phyloP scores from a whole-genome alignment of 2,113 vertebrate species.

The Hippoglossus stenolepis region DNA sequence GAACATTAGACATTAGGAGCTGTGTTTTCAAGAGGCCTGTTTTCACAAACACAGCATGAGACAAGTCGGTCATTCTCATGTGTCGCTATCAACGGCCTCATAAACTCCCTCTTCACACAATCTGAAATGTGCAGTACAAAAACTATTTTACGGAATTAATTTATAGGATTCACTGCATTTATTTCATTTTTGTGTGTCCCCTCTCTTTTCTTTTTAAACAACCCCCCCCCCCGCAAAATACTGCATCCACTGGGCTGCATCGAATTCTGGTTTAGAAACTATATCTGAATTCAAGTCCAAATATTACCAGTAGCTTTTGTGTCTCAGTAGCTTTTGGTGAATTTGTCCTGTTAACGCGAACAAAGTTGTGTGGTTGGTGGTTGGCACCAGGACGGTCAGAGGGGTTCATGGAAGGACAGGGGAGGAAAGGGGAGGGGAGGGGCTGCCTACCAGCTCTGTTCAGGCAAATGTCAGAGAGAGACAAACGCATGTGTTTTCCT shows the following conservation, averaged over 20 bases:
- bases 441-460: slow-evolving; percentile 17
- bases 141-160: background rate
- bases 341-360: background rate
- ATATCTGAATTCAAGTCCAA: no score
- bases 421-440: slow-evolving; percentile 3
- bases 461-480: slow-evolving; percentile 44
- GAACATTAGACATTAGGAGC: slow-evolving; percentile 10
- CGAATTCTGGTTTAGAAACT: background rate
- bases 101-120: no score
- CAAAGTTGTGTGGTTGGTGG: background rate
- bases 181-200: no score
- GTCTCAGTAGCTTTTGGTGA: background rate
- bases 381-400: slow-evolving; percentile 1
- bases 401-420: slow-evolving; percentile 55
- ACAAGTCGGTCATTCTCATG: background rate
- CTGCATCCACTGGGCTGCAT: no score
- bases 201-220: no score
- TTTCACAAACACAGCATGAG: background rate
- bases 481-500: slow-evolving; percentile 38
- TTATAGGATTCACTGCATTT: no score
- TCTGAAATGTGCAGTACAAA: background rate
- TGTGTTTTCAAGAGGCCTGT: slow-evolving; percentile 5
- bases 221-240: no score
- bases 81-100: no score
- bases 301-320: background rate